Evolutionary conservation across 2,888 invertebrate genomes (phyloP).

Genomic region (Lysandra bellargus): DNA sequence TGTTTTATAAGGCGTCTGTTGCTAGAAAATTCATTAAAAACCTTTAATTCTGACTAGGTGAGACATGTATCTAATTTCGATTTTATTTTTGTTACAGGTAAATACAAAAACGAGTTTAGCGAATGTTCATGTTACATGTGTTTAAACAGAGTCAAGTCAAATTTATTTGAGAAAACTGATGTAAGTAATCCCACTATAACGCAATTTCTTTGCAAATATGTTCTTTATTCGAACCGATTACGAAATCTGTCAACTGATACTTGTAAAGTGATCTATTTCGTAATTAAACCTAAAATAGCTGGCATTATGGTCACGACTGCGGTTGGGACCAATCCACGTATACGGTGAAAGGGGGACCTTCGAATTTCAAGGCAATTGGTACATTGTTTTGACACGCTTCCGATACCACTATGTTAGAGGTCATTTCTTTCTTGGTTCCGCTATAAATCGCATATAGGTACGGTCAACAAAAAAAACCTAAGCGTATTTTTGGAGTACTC

Average conservation of each 20-base stretch:
- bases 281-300: constrained; percentile 26
- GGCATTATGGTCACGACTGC: constrained; percentile 26
- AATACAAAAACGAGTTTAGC: background rate
- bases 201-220: background rate
- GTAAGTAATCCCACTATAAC: background rate
- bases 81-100: constrained; percentile 21
- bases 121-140: too few relatives aligned
- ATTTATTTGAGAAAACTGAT: too few relatives aligned
- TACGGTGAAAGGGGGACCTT: constrained; percentile 45
- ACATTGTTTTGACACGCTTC: constrained; percentile 29
- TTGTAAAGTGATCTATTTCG: constrained; percentile 27
- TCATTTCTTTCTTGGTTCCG: constrained; percentile 13
- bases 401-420: constrained; percentile 4
- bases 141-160: too few relatives aligned
- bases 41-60: background rate
- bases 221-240: background rate
- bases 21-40: too few relatives aligned
- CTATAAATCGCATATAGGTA: background rate
- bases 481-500: too few relatives aligned
- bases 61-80: background rate
- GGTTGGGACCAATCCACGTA: constrained; percentile 9
- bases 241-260: constrained; percentile 18
- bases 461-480: background rate
- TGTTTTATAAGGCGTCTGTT: too few relatives aligned
- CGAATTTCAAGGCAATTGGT: constrained; percentile 31